Evolutionary conservation across 2,888 invertebrate species (phyloP).

Genomic region (Brassicogethes aeneus): DNA sequence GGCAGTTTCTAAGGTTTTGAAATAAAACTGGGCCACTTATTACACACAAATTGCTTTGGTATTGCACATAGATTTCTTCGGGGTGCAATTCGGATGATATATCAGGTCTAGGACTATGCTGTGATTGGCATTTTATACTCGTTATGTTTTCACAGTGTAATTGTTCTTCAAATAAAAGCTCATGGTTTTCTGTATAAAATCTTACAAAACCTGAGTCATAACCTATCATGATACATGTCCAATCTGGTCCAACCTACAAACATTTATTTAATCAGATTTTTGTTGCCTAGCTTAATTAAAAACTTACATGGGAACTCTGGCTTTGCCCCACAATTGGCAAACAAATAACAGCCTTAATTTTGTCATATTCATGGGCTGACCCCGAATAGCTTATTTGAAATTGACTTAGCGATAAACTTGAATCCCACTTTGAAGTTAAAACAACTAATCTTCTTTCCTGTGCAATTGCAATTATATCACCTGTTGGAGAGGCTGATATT

Average conservation of each 20-base stretch:
- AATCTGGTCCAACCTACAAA: conserved; percentile 66
- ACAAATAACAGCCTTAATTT: conserved; percentile 43
- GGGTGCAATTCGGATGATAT: conserved; percentile 33
- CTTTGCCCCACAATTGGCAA: conserved; percentile 41
- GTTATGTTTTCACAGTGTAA: conserved; percentile 74
- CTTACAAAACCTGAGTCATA: conserved; percentile 75
- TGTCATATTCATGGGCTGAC: conserved; percentile 44
- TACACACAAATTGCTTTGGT: conserved; percentile 61
- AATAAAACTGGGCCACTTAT: conserved; percentile 71
- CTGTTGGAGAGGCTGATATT: conserved; percentile 62
- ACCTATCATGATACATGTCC: conserved; percentile 87
- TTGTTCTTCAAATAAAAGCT: conserved; percentile 71
- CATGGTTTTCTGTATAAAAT: conserved; percentile 85
- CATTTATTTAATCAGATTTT: conserved; percentile 6
- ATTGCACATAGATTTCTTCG: conserved; percentile 71
- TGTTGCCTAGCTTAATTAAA: neutral
- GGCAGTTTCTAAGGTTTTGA: conserved; percentile 66
- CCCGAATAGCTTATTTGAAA: conserved; percentile 51
- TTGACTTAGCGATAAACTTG: conserved; percentile 41
- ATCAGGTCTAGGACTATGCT: conserved; percentile 43
- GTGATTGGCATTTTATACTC: conserved; percentile 70
- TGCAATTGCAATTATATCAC: conserved; percentile 61
- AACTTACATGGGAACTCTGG: conserved; percentile 33
- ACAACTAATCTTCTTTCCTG: conserved; percentile 57
- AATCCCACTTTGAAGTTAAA: conserved; percentile 58